Conservation (phyloP, 2,113 vertebrate genomes). For the Poicephalus meyeri region DNA sequence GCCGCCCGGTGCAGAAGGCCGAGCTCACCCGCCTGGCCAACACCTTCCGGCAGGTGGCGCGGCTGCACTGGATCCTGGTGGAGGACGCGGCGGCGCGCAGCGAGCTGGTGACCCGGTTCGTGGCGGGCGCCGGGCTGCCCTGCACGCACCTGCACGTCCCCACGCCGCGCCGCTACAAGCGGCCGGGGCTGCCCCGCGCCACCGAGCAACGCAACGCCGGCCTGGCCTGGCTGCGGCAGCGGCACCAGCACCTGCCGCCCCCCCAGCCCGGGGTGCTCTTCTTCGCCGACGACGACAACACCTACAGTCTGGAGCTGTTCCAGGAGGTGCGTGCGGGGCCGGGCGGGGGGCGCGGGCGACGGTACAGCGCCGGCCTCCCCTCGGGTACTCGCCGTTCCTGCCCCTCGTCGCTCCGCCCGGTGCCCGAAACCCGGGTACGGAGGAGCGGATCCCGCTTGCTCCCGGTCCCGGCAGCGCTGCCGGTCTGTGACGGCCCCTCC, state of each 20-base stretch:
- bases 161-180: conserved; percentile 94
- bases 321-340: conserved; percentile 83
- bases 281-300: conserved; percentile 99
- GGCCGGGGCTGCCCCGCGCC: conserved; percentile 89
- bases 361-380: background rate
- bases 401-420: background rate
- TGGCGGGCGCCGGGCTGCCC: conserved; percentile 83
- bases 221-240: conserved; percentile 88
- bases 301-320: conserved; percentile 97
- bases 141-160: conserved; percentile 91
- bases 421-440: background rate
- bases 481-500: rapidly evolving
- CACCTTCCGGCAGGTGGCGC: conserved; percentile 93
- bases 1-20: conserved; percentile 93
- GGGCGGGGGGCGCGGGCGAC: background rate
- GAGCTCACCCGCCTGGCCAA: conserved; percentile 94
- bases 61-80: conserved; percentile 94
- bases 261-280: conserved; percentile 88
- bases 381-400: background rate
- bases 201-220: conserved; percentile 96
- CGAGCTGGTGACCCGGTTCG: conserved; percentile 89
- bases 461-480: background rate
- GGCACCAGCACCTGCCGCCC: conserved; percentile 75
- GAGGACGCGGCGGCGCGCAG: conserved; percentile 88
- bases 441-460: background rate